phyloP scores from a whole-genome alignment of 2,888 invertebrate species.

The Halictus ligatus region DNA sequence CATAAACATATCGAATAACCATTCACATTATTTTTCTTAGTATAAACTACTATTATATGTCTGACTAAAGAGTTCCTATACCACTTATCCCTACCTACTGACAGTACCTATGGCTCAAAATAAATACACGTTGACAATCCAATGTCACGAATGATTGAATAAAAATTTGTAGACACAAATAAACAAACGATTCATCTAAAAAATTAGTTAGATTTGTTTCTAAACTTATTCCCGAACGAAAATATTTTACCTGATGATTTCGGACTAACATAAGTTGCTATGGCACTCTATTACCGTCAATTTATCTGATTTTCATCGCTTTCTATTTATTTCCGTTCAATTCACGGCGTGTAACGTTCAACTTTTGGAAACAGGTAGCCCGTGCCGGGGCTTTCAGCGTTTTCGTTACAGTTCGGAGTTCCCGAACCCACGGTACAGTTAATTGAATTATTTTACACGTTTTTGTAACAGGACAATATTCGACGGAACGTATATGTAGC shows the following conservation, averaged over 20 bases:
- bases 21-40: too few species aligned
- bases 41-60: too few species aligned
- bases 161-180: neutral
- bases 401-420: neutral
- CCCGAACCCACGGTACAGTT: neutral
- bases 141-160: neutral
- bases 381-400: neutral
- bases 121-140: neutral
- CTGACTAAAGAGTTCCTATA: too few species aligned
- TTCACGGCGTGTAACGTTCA: neutral
- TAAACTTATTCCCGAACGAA: neutral
- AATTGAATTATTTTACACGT: constrained; percentile 5
- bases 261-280: too few species aligned
- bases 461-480: neutral
- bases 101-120: neutral
- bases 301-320: neutral
- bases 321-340: neutral
- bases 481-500: neutral
- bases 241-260: neutral
- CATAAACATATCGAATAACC: too few species aligned
- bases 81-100: too few species aligned
- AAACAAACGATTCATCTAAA: neutral
- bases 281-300: neutral
- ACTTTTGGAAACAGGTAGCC: neutral
- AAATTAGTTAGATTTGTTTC: neutral